Conservation (phyloP, 2,797 vertebrate species). For the Mus minutoides region DNA sequence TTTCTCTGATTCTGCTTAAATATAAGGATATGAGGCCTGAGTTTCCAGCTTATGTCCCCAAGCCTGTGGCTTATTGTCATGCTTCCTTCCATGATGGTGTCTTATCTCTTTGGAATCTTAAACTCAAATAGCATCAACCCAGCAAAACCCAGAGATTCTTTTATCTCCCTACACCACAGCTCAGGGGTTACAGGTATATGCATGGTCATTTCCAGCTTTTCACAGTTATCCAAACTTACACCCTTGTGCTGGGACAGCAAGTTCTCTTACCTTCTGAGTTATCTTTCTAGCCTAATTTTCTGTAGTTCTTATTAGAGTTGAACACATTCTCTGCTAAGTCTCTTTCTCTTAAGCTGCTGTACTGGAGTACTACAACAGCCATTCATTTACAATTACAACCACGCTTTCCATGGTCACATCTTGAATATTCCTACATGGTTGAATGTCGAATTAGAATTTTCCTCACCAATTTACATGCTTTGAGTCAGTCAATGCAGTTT, state of each 20-base stretch:
- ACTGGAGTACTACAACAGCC: not conserved
- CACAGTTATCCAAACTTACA: not conserved
- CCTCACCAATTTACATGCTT: not conserved
- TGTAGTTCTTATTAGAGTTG: not conserved
- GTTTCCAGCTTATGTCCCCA: not conserved
- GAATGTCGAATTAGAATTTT: slow-evolving; percentile 15
- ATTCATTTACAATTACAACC: not conserved
- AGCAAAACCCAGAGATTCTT: not conserved
- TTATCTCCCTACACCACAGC: not conserved
- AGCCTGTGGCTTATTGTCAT: not conserved
- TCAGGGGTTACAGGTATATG: not conserved
- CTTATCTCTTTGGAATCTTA: not conserved
- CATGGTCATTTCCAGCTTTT: not conserved
- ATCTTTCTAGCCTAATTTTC: not conserved
- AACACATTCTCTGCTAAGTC: not conserved
- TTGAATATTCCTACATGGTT: not conserved
- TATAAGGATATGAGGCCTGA: not conserved
- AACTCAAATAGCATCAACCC: not conserved
- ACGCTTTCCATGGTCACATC: not conserved
- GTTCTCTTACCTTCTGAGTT: not conserved
- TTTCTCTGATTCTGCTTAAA: not conserved
- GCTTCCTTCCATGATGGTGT: not conserved
- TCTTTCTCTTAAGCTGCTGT: not conserved
- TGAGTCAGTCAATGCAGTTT: not conserved
- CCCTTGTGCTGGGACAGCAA: not conserved